Conservation (phyloP, 2,888 invertebrate species). For the Chymomyza fuscimana region DNA sequence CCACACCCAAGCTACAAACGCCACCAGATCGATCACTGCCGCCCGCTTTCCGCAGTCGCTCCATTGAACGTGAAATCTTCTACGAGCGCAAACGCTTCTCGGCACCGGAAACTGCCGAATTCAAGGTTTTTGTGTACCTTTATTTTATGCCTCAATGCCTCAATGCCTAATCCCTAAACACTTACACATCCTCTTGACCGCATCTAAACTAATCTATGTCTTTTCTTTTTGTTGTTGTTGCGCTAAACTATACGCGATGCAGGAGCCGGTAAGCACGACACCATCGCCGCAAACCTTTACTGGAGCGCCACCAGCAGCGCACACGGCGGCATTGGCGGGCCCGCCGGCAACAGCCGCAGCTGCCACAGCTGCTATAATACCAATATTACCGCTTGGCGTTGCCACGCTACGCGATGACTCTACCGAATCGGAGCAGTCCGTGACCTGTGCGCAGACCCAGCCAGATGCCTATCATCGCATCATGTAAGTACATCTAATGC, state of each 20-base stretch:
- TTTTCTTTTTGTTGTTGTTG: slow-evolving; percentile 4
- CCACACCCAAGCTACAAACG: slow-evolving; percentile 68
- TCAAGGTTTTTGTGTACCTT: slow-evolving; percentile 62
- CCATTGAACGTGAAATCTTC: slow-evolving; percentile 75
- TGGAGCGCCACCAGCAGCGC: slow-evolving; percentile 71
- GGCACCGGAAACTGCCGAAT: slow-evolving; percentile 72
- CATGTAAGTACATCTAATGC: slow-evolving; percentile 74
- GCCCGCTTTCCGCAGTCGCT: slow-evolving; percentile 78
- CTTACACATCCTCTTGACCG: not conserved
- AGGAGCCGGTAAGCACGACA: slow-evolving; percentile 79
- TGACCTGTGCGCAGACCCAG: slow-evolving; percentile 79
- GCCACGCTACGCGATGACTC: slow-evolving; percentile 80
- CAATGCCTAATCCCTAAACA: not conserved
- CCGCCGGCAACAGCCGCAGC: slow-evolving; percentile 80
- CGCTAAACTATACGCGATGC: not conserved
- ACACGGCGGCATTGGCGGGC: slow-evolving; percentile 79
- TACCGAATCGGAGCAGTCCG: slow-evolving; percentile 80
- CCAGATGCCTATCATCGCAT: slow-evolving; percentile 79
- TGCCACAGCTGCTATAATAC: slow-evolving; percentile 80
- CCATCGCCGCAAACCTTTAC: slow-evolving; percentile 77
- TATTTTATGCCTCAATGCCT: not conserved
- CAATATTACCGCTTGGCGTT: slow-evolving; percentile 79
- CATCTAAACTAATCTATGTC: not conserved
- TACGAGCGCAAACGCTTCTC: slow-evolving; percentile 78
- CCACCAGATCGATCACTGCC: slow-evolving; percentile 77